phyloP scores from a whole-genome alignment of 2,113 vertebrate species.

The Plecotus auritus region DNA sequence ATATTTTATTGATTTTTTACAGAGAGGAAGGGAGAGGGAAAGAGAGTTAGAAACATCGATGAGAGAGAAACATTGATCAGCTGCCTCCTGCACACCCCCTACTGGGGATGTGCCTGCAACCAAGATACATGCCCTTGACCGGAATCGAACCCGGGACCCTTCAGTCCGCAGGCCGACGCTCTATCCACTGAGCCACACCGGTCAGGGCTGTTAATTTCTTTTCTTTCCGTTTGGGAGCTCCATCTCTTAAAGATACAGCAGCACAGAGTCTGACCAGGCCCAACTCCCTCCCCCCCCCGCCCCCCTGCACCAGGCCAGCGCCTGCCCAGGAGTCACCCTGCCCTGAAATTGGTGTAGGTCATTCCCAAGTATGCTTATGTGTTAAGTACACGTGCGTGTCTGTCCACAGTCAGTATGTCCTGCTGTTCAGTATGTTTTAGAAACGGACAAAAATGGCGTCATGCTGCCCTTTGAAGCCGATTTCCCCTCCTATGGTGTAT shows the following conservation, averaged over 20 bases:
- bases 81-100: too few relatives aligned
- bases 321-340: neutral
- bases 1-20: too few relatives aligned
- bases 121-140: too few relatives aligned
- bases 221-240: neutral
- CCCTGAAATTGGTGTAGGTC: neutral
- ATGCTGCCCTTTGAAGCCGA: neutral
- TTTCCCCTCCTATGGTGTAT: neutral
- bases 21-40: too few relatives aligned
- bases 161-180: too few relatives aligned
- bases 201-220: too few relatives aligned
- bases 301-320: rapidly evolving
- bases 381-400: neutral
- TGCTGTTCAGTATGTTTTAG: neutral
- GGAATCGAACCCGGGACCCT: too few relatives aligned
- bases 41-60: too few relatives aligned
- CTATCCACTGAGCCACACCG: too few relatives aligned
- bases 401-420: neutral
- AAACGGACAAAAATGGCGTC: neutral
- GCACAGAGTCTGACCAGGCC: neutral
- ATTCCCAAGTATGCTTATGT: neutral
- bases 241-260: neutral
- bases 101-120: too few relatives aligned
- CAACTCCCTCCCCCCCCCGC: neutral
- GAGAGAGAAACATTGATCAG: too few relatives aligned